Conservation (phyloP, 2,797 vertebrate species). For the Pseudochirops cupreus region DNA sequence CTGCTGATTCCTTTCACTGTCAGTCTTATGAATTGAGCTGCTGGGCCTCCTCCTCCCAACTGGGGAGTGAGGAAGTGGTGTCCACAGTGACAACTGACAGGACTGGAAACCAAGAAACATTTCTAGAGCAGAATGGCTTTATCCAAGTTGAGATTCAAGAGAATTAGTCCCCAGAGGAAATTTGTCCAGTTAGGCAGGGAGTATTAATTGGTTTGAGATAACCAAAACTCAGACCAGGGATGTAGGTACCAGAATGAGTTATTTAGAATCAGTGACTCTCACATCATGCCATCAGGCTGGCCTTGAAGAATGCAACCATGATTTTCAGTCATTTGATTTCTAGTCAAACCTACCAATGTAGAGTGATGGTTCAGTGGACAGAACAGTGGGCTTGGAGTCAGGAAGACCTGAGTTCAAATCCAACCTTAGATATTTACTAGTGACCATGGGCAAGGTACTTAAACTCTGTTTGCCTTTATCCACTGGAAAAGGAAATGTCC, state of each 20-base stretch:
- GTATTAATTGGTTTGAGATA: neutral
- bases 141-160: neutral
- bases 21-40: neutral
- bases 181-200: neutral
- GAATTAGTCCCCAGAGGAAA: neutral
- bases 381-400: neutral
- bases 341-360: neutral
- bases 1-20: neutral
- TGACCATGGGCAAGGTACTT: neutral
- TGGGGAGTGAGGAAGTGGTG: neutral
- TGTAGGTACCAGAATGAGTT: neutral
- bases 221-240: neutral
- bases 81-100: neutral
- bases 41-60: neutral
- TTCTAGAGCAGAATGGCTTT: neutral
- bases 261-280: neutral
- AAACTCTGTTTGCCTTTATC: neutral
- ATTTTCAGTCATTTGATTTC: neutral
- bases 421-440: neutral
- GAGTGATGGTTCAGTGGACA: neutral
- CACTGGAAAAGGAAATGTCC: neutral
- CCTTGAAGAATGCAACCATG: neutral
- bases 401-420: neutral
- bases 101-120: neutral
- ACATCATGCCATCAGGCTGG: neutral